phyloP scores from a whole-genome alignment of 2,888 invertebrate species.

The Heliconius sara region DNA sequence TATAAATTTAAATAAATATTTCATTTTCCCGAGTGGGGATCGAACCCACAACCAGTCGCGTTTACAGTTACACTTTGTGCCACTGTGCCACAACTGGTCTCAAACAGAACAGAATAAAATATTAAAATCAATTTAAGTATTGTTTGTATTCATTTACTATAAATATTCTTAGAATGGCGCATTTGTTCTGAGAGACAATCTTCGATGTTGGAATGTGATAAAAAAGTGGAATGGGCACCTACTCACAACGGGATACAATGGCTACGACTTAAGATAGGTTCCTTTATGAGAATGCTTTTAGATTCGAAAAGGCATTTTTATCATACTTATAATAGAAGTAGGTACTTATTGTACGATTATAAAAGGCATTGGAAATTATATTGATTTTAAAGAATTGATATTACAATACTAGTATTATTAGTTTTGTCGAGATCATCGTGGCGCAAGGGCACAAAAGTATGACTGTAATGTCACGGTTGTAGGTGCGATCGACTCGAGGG shows the following conservation, averaged over 20 bases:
- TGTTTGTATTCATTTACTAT: neutral
- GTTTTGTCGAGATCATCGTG: too few relatives aligned
- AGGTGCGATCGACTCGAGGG: too few relatives aligned
- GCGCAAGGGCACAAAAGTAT: too few relatives aligned
- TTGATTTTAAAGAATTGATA: too few relatives aligned
- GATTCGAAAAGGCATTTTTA: neutral
- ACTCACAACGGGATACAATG: conserved; percentile 18
- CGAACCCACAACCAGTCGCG: too few relatives aligned
- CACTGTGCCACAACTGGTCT: too few relatives aligned
- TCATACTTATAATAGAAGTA: neutral
- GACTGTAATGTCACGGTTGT: too few relatives aligned
- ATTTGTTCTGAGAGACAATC: neutral
- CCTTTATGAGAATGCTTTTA: conserved; percentile 10
- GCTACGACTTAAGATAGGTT: neutral
- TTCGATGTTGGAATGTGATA: conserved; percentile 20
- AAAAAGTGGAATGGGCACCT: conserved; percentile 7
- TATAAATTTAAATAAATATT: too few relatives aligned
- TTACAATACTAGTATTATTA: too few relatives aligned
- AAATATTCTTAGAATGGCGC: neutral
- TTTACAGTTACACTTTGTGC: too few relatives aligned
- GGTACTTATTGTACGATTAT: neutral
- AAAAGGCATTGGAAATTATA: neutral
- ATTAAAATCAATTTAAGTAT: conserved; percentile 23
- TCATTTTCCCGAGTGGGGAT: too few relatives aligned
- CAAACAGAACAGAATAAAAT: conserved; percentile 46